A percentile compares a stretch with the other conserved stretches of the same genome.
These are phyloP conservation scores for Sericinus montela DNA, from an alignment of 2,888 invertebrate genomes.

Conservation along the genomic window DNA sequence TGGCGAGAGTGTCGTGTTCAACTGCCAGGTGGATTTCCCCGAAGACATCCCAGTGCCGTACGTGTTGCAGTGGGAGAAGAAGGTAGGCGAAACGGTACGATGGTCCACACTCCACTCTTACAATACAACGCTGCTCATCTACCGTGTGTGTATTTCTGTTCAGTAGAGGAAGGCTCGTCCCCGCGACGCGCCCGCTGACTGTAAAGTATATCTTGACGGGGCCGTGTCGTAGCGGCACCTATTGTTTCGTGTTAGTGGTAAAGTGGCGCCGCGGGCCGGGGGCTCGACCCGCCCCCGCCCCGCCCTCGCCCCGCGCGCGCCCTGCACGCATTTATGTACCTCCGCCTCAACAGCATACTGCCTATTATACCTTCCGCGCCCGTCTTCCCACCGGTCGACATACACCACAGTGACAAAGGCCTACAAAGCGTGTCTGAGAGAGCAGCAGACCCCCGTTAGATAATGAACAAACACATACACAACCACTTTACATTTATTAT, in stretches of 20 bases:
- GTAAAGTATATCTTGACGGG: constrained; percentile 63
- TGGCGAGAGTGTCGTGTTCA: constrained; percentile 98
- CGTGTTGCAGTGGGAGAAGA: constrained; percentile 99
- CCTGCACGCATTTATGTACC: constrained; percentile 67
- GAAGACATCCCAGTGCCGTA: constrained; percentile 97
- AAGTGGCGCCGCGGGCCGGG: constrained; percentile 62
- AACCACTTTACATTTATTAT: constrained; percentile 67
- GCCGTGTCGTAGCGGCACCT: constrained; percentile 54
- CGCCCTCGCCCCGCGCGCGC: constrained; percentile 61
- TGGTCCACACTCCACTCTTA: constrained; percentile 80
- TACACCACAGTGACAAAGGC: constrained; percentile 78
- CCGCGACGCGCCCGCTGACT: constrained; percentile 69
- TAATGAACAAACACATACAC: constrained; percentile 69
- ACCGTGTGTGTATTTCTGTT: constrained; percentile 79
- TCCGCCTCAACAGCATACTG: constrained; percentile 64
- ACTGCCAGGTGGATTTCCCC: constrained; percentile 98
- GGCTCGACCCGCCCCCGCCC: constrained; percentile 33
- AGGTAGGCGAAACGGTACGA: constrained; percentile 98
- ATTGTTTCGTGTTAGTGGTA: constrained; percentile 65
- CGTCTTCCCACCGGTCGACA: constrained; percentile 33
- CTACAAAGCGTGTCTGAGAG: constrained; percentile 79
- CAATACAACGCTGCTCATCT: constrained; percentile 78
- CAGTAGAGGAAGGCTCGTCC: constrained; percentile 76
- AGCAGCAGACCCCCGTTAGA: constrained; percentile 80
- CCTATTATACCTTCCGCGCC: constrained; percentile 60